Percentiles rank a stretch among this genome's conserved stretches.
Conservation (phyloP, 2,797 vertebrate species). For the Gallinago nigripennis region DNA sequence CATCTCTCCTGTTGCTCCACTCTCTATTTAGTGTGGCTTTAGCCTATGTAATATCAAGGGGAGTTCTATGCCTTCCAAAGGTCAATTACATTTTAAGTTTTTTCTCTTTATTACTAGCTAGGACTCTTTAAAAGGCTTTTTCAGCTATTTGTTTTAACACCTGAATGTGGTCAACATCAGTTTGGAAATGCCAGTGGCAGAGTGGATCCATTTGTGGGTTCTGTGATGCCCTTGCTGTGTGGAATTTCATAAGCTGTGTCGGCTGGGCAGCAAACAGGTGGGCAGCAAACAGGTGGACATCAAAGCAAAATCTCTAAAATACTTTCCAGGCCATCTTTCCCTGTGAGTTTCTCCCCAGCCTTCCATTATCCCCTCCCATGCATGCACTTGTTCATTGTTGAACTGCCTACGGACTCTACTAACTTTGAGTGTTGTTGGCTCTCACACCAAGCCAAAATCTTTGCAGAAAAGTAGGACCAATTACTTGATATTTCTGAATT, state of each 20-base stretch:
- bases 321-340: not conserved
- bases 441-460: not conserved
- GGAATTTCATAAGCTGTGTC: not conserved
- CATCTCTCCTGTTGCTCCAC: not conserved
- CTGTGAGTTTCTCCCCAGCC: not conserved
- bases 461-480: not conserved
- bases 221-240: not conserved
- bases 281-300: not conserved
- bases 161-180: not conserved
- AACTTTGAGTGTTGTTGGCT: not conserved
- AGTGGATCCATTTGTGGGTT: not conserved
- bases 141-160: not conserved
- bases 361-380: not conserved
- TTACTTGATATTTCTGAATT: not conserved
- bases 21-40: not conserved
- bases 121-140: not conserved
- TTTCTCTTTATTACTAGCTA: not conserved
- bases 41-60: not conserved
- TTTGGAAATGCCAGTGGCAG: not conserved
- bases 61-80: not conserved
- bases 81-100: not conserved
- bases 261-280: not conserved
- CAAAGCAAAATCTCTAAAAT: conserved; percentile 8
- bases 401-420: not conserved
- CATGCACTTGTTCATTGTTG: not conserved